Evolutionary conservation across 30 jellyfish, hydroid and myxozoan genomes (phyloP), one percentile per base, ranked within the genome.

Genomic region (Cassiopea andromeda): DNA sequence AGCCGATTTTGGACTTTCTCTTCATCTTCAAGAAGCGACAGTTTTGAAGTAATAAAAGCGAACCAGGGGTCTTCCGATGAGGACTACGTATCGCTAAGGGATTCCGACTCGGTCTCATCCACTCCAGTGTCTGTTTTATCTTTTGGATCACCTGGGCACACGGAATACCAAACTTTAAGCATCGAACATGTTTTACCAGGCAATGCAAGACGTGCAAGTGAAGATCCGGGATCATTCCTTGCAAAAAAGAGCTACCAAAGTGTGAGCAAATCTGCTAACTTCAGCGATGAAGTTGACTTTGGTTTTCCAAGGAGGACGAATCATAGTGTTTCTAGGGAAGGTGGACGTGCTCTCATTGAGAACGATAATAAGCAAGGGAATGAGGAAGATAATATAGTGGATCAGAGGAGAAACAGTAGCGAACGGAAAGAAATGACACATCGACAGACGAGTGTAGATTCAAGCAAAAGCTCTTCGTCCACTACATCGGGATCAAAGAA

Each of bases 31-130:
- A 82, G 93, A 48, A 68, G 66, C 66, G 64, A 75, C 49, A 90
- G 97, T 48, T 90, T 69, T 90, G 97, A 90, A 70, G 75, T 90
- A 57, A 90, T 90, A 16, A 85, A 83, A 71, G 78, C 48, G 10
- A 71, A 77, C 68, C 85, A 75, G 2, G 77, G 89, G 8, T 90
- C 97, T 18, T 74, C 90, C 38, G 93, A 76, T 58, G 97, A 90
- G 19, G 97, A 78, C 60, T 76, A 66, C 46, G 18, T 78, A 19
- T 78, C 90, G 47, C 10, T 69, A 38, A 87, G 78, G 18, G 94
- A 87, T 77, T 15, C 94, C 0, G 90, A 78, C n/a, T 87, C 94
- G 5, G 69, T 69, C 1, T 66, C 81, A 14, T 87, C 94, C 16
- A 77, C 90, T 1, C 70, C 87, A 8, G 74, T 82, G 10, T 87